phyloP scores from a whole-genome alignment of 2,113 vertebrate genomes.

The Shinisaurus crocodilurus region DNA sequence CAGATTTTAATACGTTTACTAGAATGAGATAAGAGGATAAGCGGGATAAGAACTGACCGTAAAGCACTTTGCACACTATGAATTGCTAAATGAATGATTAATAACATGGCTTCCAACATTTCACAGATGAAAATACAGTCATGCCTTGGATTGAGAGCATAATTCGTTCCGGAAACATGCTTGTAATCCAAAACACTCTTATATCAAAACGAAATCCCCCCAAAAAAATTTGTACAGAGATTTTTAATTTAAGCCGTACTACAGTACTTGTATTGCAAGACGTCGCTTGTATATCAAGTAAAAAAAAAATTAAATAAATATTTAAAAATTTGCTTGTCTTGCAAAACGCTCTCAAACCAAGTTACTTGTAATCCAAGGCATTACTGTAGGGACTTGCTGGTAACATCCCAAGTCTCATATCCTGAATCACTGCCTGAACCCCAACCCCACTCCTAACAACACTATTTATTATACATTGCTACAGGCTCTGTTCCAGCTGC shows the following conservation, averaged over 20 bases:
- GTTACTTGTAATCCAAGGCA: no score
- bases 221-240: no score
- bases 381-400: neutral
- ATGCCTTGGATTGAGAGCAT: no score
- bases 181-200: no score
- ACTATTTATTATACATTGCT: neutral
- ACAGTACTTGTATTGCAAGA: no score
- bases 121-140: neutral
- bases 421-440: neutral
- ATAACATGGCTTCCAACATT: neutral
- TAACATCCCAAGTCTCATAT: neutral
- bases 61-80: neutral
- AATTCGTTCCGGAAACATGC: no score
- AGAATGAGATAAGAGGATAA: neutral
- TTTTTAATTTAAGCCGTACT: no score
- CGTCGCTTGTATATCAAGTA: no score
- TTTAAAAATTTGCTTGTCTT: no score
- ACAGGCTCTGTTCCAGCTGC: neutral
- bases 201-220: no score
- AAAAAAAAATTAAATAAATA: no score
- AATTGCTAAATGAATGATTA: neutral
- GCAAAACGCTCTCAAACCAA: no score
- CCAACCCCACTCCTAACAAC: neutral
- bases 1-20: neutral
- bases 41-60: neutral